These are phyloP conservation scores for Calliscelio sp. DNA, from an alignment of 2,888 invertebrate genomes.

Conservation along the genomic window DNA sequence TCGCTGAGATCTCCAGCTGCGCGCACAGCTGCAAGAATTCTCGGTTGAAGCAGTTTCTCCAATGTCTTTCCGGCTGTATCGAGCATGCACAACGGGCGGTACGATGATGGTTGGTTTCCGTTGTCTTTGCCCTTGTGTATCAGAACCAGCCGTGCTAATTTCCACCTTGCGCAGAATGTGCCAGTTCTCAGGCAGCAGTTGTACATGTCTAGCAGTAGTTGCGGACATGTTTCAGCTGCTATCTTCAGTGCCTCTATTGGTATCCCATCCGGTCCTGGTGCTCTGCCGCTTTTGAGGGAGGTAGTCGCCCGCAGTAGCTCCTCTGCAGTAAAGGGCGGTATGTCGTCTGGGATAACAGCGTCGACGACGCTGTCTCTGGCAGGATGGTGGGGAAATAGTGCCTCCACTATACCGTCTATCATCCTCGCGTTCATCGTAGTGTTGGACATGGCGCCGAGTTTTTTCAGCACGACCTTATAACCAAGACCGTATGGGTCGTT, in stretches of 20 bases:
- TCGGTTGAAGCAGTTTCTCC: background rate
- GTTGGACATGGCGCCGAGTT: background rate
- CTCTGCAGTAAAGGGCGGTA: background rate
- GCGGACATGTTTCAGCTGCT: background rate
- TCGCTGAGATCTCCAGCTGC: conserved; percentile 11
- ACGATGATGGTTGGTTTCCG: background rate
- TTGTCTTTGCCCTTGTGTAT: conserved; percentile 2
- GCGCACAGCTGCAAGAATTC: background rate
- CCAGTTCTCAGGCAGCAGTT: conserved; percentile 36
- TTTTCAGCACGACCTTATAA: background rate
- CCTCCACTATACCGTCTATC: background rate
- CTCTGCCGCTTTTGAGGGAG: background rate
- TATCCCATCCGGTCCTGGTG: background rate
- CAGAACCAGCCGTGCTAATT: background rate
- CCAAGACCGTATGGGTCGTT: background rate
- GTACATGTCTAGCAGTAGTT: conserved; percentile 35
- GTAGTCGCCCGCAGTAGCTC: background rate
- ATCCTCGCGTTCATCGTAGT: background rate
- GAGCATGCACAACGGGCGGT: conserved; percentile 70
- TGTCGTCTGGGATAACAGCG: background rate
- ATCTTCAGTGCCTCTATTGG: background rate
- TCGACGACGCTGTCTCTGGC: background rate
- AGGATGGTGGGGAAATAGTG: background rate
- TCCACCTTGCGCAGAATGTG: conserved; percentile 26
- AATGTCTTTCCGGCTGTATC: background rate